Conservation (phyloP, 2,113 vertebrate genomes). For the Fukomys damarensis region DNA sequence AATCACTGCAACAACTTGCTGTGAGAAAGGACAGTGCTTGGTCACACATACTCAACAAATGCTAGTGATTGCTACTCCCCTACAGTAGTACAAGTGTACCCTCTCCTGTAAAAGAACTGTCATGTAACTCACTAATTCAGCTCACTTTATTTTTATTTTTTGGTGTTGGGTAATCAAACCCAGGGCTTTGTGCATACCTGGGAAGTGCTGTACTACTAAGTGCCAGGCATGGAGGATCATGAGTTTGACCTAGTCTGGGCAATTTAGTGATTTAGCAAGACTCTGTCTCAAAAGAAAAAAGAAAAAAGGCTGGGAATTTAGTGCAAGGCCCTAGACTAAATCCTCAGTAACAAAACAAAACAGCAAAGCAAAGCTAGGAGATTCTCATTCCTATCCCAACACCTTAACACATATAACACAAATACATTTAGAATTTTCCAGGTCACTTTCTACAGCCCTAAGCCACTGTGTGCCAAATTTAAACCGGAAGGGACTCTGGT, state of each 20-base stretch:
- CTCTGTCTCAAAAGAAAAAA: neutral
- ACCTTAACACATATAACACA: neutral
- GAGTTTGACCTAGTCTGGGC: neutral
- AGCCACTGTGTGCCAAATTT: neutral
- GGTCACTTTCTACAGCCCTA: neutral
- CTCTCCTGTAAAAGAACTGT: neutral
- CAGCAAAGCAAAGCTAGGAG: neutral
- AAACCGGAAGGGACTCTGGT: neutral
- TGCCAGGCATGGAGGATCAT: neutral
- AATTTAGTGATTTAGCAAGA: neutral
- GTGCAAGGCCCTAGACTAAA: neutral
- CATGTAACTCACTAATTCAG: neutral
- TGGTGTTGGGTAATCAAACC: neutral
- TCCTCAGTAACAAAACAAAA: neutral
- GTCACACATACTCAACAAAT: neutral
- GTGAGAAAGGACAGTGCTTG: neutral
- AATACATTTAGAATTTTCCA: neutral
- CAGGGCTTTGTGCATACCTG: neutral
- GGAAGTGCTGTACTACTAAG: neutral
- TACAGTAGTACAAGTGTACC: no score
- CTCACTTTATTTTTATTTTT: neutral
- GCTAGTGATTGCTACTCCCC: accelerated
- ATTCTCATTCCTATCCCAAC: no score
- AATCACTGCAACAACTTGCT: neutral
- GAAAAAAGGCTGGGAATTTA: neutral